phyloP scores from a whole-genome alignment of 1,140 invertebrate genomes.

The Heliothis virescens region DNA sequence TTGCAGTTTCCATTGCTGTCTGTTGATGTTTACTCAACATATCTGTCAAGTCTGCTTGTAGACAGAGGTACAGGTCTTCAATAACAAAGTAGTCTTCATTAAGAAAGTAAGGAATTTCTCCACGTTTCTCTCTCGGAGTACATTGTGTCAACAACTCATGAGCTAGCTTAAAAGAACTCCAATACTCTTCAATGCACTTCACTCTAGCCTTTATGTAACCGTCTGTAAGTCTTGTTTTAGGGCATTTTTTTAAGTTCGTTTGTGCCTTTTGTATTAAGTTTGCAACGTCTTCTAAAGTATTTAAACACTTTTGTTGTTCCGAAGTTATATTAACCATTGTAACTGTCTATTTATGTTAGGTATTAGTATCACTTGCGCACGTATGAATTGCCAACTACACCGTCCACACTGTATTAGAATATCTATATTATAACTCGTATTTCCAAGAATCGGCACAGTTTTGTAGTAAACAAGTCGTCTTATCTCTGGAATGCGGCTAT shows the following conservation, averaged over 20 bases:
- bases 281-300: neutral
- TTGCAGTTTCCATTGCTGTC: no score
- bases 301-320: neutral
- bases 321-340: no score
- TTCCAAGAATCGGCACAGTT: neutral
- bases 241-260: neutral
- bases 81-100: neutral
- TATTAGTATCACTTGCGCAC: neutral
- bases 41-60: neutral
- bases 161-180: neutral
- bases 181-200: conserved; percentile 6
- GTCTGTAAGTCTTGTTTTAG: neutral
- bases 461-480: neutral
- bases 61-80: neutral
- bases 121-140: neutral
- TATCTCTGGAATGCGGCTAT: conserved; percentile 7
- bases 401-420: neutral
- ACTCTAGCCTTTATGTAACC: neutral
- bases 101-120: neutral
- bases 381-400: neutral
- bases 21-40: neutral
- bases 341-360: no score
- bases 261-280: neutral
- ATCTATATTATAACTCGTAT: neutral
- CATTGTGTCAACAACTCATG: neutral